Evolutionary conservation across 1,140 invertebrate species (phyloP).

Genomic region (Nixonia krombeini): DNA sequence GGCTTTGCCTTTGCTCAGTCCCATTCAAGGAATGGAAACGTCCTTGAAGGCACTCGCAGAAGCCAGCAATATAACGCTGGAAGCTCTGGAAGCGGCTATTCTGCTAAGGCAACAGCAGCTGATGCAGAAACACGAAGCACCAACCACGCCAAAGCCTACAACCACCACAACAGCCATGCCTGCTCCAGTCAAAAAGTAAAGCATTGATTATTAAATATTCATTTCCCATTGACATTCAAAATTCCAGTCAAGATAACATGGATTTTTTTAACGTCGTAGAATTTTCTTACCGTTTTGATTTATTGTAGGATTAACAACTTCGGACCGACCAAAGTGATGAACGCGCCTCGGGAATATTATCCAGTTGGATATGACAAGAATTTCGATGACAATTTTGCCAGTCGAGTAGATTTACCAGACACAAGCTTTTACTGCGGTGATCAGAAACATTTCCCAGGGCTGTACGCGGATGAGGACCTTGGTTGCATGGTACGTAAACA

Average conservation of each 20-base stretch:
- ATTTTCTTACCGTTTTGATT: constrained; percentile 3
- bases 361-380: constrained; percentile 89
- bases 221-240: background rate
- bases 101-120: constrained; percentile 78
- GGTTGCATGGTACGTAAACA: constrained; percentile 94
- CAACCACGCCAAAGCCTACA: constrained; percentile 67
- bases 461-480: constrained; percentile 91
- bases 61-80: constrained; percentile 82
- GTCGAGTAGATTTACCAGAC: constrained; percentile 86
- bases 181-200: constrained; percentile 56
- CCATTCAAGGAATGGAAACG: constrained; percentile 71
- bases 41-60: constrained; percentile 72
- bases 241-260: no score
- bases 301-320: constrained; percentile 52
- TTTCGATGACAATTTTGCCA: constrained; percentile 88
- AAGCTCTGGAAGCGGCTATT: constrained; percentile 81
- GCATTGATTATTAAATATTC: constrained; percentile 7
- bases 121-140: constrained; percentile 73
- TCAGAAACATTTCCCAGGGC: constrained; percentile 90
- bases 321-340: constrained; percentile 83
- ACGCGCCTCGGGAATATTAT: constrained; percentile 89
- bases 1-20: constrained; percentile 54
- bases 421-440: constrained; percentile 90
- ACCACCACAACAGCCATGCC: constrained; percentile 59
- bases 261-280: no score